Percentiles rank a stretch among this genome's conserved stretches.
These are phyloP conservation scores for Lithophane ornitopus DNA, from an alignment of 2,888 invertebrate genomes.

Conservation along the genomic window DNA sequence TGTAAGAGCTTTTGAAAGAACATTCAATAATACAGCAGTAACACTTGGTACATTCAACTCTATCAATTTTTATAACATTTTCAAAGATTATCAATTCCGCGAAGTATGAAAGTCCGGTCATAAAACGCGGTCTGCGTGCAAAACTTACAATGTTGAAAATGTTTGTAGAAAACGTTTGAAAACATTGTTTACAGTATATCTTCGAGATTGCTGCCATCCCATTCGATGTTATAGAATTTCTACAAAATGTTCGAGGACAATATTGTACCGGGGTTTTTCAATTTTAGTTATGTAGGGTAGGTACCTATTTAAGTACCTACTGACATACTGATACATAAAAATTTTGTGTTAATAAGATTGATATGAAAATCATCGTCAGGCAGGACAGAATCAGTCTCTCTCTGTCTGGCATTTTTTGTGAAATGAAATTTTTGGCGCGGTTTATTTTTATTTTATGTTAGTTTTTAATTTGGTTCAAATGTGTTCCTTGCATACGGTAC, in stretches of 20 bases:
- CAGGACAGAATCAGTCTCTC: too few relatives aligned
- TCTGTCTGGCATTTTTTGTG: too few relatives aligned
- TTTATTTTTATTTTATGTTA: background rate
- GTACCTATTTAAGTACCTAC: background rate
- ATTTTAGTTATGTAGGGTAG: conserved; percentile 28
- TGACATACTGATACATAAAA: conserved; percentile 7
- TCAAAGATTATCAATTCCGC: conserved; percentile 44
- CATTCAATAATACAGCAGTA: conserved; percentile 1
- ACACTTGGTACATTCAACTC: conserved; percentile 17
- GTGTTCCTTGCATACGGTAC: background rate
- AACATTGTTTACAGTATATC: conserved; percentile 69
- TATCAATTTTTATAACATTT: conserved; percentile 35
- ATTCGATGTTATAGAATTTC: conserved; percentile 63
- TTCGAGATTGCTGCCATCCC: conserved; percentile 63
- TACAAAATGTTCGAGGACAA: conserved; percentile 57
- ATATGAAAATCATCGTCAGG: too few relatives aligned
- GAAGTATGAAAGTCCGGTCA: conserved; percentile 53
- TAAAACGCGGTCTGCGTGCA: conserved; percentile 65
- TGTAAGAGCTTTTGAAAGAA: background rate
- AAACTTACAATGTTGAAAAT: conserved; percentile 64
- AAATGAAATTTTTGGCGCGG: too few relatives aligned
- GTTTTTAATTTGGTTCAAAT: background rate
- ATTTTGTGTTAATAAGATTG: background rate
- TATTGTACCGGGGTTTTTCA: conserved; percentile 39
- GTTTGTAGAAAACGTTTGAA: conserved; percentile 52